phyloP scores from a whole-genome alignment of 2,888 invertebrate species.

The Gastracanthus pulcherrimus region DNA sequence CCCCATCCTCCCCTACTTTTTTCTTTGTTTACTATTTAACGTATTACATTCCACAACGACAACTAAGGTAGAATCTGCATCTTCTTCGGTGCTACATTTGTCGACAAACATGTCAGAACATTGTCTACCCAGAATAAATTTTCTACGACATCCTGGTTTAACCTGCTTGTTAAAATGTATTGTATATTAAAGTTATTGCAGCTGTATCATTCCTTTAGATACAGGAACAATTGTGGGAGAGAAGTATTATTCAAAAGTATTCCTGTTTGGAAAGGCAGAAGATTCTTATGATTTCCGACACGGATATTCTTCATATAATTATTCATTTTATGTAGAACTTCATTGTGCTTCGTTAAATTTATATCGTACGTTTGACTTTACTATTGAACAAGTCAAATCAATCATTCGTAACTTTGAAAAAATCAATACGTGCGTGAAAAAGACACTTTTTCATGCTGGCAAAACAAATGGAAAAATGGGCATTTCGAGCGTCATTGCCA shows the following conservation, averaged over 20 bases:
- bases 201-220: not conserved
- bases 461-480: too few species aligned
- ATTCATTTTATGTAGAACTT: not conserved
- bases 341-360: not conserved
- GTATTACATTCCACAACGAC: too few species aligned
- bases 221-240: not conserved
- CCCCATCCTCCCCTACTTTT: too few species aligned
- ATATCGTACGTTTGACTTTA: not conserved
- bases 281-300: not conserved
- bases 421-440: too few species aligned
- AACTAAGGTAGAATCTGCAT: too few species aligned
- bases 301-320: not conserved
- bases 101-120: too few species aligned
- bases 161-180: not conserved
- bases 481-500: too few species aligned
- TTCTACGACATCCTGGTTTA: not conserved
- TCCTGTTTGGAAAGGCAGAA: not conserved
- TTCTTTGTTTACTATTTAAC: too few species aligned
- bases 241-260: not conserved
- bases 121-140: conserved; percentile 2
- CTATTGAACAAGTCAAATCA: not conserved
- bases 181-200: not conserved
- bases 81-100: too few species aligned
- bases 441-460: too few species aligned
- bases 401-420: not conserved